Base-by-base conservation (phyloP, 2,888 invertebrate species). In the Atrina japonica region DNA sequence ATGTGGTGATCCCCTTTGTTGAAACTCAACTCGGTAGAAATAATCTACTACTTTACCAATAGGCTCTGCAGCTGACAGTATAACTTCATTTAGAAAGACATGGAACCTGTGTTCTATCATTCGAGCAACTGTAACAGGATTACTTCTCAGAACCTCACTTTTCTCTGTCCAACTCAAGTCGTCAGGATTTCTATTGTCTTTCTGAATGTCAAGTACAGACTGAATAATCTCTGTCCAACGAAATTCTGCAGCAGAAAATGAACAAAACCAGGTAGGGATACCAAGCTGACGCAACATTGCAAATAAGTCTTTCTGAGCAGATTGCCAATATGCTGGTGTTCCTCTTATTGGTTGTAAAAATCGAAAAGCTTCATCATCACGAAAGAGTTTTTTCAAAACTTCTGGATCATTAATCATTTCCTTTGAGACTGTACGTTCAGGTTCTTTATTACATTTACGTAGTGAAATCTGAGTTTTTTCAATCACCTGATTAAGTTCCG, bases 31-130 rank as follows among this genome's bases (percentile, higher is more conserved):
- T 41, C 70, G 14, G 47, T 43, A 61, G 21, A 76, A 76, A 23
- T 35, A 64, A 25, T 70, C 70, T 18, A 29, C 0, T 18, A 72
- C 52, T 45, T 66, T 40, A 1, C 75, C 75, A 23, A 75, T 55
- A 35, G 77, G 74, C 18, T 70, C 25, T 16, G 59, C 52, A 21
- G 56, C 29, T 21, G 59, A 65, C 35, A 68, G 40, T 18, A 76
- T 56, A 9, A 70, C 55, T 3, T 68, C 47, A 35, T 53, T 53
- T 60, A 30, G 69, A 55, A 58, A 80, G 21, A 61, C 53, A 25
- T 71, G 72, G 16, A 75, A 70, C 29, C 75, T 50, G 35, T 70
- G 58, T 27, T 76, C 67, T 65, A 77, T 75, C 77, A 77, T 77
- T 52, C 73, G 61, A 18, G 71, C 73, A 9, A 75, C 77, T 23